phyloP scores from a whole-genome alignment of 2,888 invertebrate species.

The Mycogona germanica region DNA sequence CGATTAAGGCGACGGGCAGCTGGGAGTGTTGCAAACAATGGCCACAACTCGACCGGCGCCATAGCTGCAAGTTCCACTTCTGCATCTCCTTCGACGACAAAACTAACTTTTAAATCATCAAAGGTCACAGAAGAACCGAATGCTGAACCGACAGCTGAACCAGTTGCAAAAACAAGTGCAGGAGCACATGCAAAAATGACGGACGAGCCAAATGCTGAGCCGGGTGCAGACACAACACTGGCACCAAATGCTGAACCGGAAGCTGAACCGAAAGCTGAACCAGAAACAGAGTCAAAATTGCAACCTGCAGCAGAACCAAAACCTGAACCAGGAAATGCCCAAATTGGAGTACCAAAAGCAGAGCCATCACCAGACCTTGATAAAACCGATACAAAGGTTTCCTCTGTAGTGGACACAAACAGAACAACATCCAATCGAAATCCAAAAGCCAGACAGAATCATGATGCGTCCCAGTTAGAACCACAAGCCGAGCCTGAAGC shows the following conservation, averaged over 20 bases:
- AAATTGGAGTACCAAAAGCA: slow-evolving; percentile 4
- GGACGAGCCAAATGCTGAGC: not conserved
- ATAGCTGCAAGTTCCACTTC: not conserved
- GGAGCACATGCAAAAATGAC: not conserved
- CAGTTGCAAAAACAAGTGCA: not conserved
- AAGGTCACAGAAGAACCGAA: not conserved
- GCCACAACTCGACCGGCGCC: too few species aligned
- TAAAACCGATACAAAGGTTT: too few species aligned
- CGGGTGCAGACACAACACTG: not conserved
- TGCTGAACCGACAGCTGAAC: slow-evolving; percentile 6
- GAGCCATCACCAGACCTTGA: slow-evolving; percentile 4
- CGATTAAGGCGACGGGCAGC: not conserved
- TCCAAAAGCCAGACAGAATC: slow-evolving; percentile 5
- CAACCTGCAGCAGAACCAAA: slow-evolving; percentile 35
- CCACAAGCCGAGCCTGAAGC: slow-evolving; percentile 12
- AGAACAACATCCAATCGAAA: not conserved
- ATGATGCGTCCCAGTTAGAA: slow-evolving; percentile 8
- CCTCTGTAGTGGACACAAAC: too few species aligned
- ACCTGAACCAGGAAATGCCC: slow-evolving; percentile 28
- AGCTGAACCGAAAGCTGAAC: slow-evolving; percentile 17
- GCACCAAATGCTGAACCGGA: slow-evolving; percentile 13
- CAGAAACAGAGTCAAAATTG: slow-evolving; percentile 33
- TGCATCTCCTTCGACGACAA: not conserved
- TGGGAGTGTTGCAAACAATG: too few species aligned
- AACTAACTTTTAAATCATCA: not conserved